A percentile compares a stretch with the other conserved stretches of the same genome.
Conservation (phyloP, 2,888 invertebrate genomes). For the Adelphocoris suturalis region DNA sequence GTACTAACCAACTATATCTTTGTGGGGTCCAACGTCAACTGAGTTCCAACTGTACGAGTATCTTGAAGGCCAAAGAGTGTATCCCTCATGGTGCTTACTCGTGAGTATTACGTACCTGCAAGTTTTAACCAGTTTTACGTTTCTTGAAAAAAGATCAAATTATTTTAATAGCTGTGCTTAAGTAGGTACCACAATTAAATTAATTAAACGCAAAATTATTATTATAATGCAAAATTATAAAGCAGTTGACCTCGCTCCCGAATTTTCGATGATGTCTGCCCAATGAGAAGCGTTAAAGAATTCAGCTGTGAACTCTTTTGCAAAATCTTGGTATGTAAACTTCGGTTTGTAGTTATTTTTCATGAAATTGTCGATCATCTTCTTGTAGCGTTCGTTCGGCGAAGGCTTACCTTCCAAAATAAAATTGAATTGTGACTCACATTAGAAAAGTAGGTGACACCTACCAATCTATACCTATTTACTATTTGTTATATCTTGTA, state of each 20-base stretch:
- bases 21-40: slow-evolving; percentile 87
- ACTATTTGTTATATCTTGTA: no score
- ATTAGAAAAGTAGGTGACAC: no score
- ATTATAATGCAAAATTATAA: no score
- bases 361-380: slow-evolving; percentile 85
- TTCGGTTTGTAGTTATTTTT: slow-evolving; percentile 88
- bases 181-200: no score
- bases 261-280: slow-evolving; percentile 88
- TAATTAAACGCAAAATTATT: no score
- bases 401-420: slow-evolving; percentile 62
- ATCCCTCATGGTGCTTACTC: slow-evolving; percentile 94
- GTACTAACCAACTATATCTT: slow-evolving; percentile 85
- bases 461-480: no score
- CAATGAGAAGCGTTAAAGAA: slow-evolving; percentile 91
- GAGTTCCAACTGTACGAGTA: slow-evolving; percentile 92
- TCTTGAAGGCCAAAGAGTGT: slow-evolving; percentile 89
- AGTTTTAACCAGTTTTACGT: not conserved
- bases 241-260: slow-evolving; percentile 89
- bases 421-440: no score
- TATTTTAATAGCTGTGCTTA: no score
- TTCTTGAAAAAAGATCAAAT: no score
- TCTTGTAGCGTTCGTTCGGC: slow-evolving; percentile 67
- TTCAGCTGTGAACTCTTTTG: slow-evolving; percentile 91
- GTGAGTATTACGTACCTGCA: slow-evolving; percentile 89
- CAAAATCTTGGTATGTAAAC: slow-evolving; percentile 96